Evolutionary conservation across 2,888 invertebrate genomes (phyloP), one percentile per base, ranked within the genome.

Genomic region (Sipha maydis): DNA sequence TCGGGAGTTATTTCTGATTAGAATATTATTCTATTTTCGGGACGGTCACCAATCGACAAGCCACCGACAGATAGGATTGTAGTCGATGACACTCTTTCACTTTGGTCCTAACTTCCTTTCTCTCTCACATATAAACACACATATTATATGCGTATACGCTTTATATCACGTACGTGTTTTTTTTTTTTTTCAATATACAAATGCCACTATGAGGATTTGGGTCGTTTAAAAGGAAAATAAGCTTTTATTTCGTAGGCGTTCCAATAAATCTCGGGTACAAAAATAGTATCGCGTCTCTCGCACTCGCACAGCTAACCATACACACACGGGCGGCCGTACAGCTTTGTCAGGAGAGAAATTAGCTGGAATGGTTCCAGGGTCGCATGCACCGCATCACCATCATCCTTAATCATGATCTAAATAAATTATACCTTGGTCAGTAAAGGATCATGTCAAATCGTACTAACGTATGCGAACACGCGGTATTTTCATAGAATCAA

Each of bases 161-260:
- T 61, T 61, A 61, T 5, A 61, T 61, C 61, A 61, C 38, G 7
- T 75, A 75, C 38, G 31, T 61, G 21, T 38, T 75, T 34, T 38
- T 78, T 75, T 34, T 38, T 78, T 76, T 84, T 85, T 85, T 85
- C 67, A 77, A 85, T 85, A 85, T 48, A 85, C 77, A 77, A 85
- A 85, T 48, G 28, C 61, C 76, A 28, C 76, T 41, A 14, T 61
- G 17, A 56, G 61, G 56, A 86, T 86, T 86, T 80, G 79, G 86
- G 73, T 86, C 79, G 75, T 80, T 86, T 86, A 73, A 86, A 80
- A 80, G 73, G 85, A 86, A 86, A 86, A 86, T 80, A 86, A 73
- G 71, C 86, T 86, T 86, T 86, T 80, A 61, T 61, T 34, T 86
- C n/a, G 21, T 56, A 86, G 71, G 73, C 79, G 61, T 86, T 80